Percentiles rank a stretch among this genome's conserved stretches.
Evolutionary conservation across 2,888 invertebrate genomes (phyloP).

Genomic region (Leucoma salicis): DNA sequence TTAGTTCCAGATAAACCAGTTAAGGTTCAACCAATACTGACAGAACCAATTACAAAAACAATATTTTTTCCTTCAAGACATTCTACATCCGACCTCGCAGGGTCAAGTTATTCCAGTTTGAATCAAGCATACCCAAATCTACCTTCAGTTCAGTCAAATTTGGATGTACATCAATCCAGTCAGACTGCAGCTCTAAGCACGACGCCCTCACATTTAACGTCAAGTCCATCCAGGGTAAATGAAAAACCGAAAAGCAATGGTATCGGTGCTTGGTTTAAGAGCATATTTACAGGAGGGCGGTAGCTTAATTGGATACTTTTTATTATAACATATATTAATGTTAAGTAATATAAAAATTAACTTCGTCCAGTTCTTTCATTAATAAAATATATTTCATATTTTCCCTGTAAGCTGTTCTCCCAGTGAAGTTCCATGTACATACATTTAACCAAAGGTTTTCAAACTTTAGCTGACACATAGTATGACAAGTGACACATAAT

Average conservation of each 20-base stretch:
- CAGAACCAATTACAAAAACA: background rate
- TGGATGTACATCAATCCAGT: background rate
- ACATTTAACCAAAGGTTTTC: too few species aligned
- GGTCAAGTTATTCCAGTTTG: background rate
- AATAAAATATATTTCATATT: background rate
- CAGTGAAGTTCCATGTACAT: too few species aligned
- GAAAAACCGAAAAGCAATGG: background rate
- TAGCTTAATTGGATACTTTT: background rate
- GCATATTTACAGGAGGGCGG: background rate
- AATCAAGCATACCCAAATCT: background rate
- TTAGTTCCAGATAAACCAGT: background rate
- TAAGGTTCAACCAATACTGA: background rate
- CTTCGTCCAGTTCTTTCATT: too few species aligned
- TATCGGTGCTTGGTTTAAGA: background rate
- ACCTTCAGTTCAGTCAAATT: background rate
- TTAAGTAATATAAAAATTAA: background rate
- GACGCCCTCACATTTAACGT: background rate
- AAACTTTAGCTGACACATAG: too few species aligned
- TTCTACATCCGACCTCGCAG: background rate
- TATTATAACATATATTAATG: background rate
- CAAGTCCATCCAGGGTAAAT: background rate
- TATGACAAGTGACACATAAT: too few species aligned
- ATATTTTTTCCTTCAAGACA: background rate
- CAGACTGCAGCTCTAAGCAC: background rate
- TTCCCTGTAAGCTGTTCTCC: too few species aligned